phyloP scores from a whole-genome alignment of 2,113 vertebrate species.

The Uria aalge region DNA sequence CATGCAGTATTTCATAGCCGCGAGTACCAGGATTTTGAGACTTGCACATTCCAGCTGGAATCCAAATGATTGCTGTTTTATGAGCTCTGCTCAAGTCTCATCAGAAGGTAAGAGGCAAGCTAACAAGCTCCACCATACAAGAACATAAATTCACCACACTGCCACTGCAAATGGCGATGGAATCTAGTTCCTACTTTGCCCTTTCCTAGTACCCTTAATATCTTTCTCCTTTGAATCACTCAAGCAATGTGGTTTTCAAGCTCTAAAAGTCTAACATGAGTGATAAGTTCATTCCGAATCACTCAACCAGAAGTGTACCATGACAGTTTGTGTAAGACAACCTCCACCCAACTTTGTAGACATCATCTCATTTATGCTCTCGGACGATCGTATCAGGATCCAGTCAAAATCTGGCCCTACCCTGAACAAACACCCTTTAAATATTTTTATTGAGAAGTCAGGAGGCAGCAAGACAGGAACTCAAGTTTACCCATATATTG shows the following conservation, averaged over 20 bases:
- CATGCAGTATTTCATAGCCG: background rate
- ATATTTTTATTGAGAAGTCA: background rate
- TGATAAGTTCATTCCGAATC: background rate
- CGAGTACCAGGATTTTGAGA: background rate
- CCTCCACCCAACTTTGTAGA: constrained; percentile 48
- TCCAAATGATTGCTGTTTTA: background rate
- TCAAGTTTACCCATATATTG: background rate
- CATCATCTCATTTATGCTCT: constrained; percentile 52
- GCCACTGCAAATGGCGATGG: background rate
- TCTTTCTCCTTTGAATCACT: background rate
- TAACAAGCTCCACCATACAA: background rate
- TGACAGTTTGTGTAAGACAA: background rate
- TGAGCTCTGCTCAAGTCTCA: background rate
- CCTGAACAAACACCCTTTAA: constrained; percentile 7
- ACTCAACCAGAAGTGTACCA: background rate
- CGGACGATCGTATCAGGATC: background rate
- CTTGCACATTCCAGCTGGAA: background rate
- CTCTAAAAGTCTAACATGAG: background rate
- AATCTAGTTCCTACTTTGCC: background rate
- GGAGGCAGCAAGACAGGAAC: background rate
- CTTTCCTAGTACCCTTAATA: background rate
- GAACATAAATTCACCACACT: background rate
- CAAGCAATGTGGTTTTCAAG: background rate
- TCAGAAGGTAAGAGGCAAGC: background rate
- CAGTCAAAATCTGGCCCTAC: constrained; percentile 27